These are phyloP conservation scores for Chaetura pelagica DNA, from an alignment of 2,113 vertebrate species.

Conservation along the genomic window DNA sequence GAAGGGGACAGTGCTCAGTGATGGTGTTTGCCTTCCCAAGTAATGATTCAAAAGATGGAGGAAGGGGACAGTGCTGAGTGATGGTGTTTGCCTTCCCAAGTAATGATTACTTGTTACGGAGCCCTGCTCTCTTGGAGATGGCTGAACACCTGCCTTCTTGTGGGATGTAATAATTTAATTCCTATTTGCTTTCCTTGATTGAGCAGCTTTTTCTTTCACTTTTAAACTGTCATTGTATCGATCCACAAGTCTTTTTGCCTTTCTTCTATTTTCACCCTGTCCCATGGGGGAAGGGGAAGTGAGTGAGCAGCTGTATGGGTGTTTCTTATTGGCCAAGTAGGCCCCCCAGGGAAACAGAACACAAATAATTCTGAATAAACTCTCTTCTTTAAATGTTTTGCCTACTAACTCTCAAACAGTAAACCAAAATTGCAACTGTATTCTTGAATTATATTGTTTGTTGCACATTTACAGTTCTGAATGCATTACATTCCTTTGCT, in stretches of 20 bases:
- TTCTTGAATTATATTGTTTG: not conserved
- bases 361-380: not conserved
- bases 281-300: not conserved
- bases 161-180: not conserved
- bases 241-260: not conserved
- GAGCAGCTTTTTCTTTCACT: not conserved
- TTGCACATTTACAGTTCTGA: not conserved
- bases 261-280: not conserved
- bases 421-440: not conserved
- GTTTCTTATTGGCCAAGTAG: not conserved
- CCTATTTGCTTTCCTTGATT: not conserved
- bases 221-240: not conserved
- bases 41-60: too few species aligned
- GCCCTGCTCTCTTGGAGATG: not conserved
- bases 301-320: not conserved
- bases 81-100: too few species aligned
- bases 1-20: not conserved
- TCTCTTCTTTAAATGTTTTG: not conserved
- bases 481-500: not conserved
- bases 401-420: not conserved
- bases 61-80: too few species aligned
- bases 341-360: not conserved
- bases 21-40: not conserved
- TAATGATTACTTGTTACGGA: rapidly evolving
- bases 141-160: not conserved